phyloP scores from a whole-genome alignment of 2,113 vertebrate genomes.

The Okapia johnstoni region DNA sequence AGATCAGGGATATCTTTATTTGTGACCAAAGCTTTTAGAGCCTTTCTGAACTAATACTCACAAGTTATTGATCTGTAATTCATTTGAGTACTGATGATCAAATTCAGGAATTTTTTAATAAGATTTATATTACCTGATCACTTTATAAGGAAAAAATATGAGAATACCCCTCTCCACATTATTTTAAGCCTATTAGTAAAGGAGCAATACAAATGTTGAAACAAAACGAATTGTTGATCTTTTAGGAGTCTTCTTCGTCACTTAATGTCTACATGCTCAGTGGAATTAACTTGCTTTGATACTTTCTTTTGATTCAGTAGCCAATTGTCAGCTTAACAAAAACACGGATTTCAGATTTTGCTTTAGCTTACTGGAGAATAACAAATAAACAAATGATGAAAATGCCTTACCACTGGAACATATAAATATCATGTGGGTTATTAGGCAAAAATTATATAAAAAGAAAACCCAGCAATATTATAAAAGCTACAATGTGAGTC shows the following conservation, averaged over 20 bases:
- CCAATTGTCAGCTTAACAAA: background rate
- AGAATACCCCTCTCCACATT: background rate
- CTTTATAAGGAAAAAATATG: background rate
- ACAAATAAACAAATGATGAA: constrained; percentile 1
- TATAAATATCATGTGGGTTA: background rate
- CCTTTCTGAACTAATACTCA: background rate
- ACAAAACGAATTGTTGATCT: background rate
- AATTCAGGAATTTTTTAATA: background rate
- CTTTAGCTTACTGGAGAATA: background rate
- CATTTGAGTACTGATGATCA: background rate
- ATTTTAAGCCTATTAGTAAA: background rate
- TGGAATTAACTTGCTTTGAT: constrained; percentile 28
- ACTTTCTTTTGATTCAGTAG: background rate
- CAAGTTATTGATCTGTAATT: background rate
- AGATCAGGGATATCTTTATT: background rate
- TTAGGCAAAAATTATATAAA: background rate
- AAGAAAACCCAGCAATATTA: background rate
- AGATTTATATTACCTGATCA: background rate
- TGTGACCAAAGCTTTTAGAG: background rate
- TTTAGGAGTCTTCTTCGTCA: background rate
- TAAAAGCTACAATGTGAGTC: background rate
- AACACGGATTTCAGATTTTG: background rate
- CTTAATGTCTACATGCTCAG: background rate
- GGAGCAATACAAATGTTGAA: background rate
- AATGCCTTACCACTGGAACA: background rate